Conservation (phyloP, 2,113 vertebrate species). For the Oenanthe oenanthe region DNA sequence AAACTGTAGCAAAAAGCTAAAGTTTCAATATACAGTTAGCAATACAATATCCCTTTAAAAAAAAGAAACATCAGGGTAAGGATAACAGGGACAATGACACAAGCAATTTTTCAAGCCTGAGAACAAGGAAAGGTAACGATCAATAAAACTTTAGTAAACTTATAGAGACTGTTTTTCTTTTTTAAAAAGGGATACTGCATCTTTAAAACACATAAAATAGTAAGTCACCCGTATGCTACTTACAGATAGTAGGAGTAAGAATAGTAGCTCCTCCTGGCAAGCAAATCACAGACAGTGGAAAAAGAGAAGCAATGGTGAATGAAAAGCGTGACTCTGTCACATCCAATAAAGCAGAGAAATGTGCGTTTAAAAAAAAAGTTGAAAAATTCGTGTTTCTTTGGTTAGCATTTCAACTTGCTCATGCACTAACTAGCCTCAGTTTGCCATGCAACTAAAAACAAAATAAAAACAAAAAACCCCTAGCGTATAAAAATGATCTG, state of each 20-base stretch:
- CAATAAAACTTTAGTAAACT: slow-evolving; percentile 23
- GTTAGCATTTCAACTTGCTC: slow-evolving; percentile 81
- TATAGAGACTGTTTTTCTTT: slow-evolving; percentile 60
- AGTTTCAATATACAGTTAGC: slow-evolving; percentile 66
- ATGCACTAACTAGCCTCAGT: slow-evolving; percentile 80
- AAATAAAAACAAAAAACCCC: slow-evolving; percentile 67
- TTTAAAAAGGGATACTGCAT: slow-evolving; percentile 99
- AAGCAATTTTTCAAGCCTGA: slow-evolving; percentile 26
- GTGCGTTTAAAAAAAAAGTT: slow-evolving; percentile 76
- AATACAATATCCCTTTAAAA: slow-evolving; percentile 84
- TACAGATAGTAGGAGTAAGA: slow-evolving; percentile 99
- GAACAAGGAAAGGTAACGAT: not conserved
- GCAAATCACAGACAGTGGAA: slow-evolving; percentile 99
- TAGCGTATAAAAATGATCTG: slow-evolving; percentile 75
- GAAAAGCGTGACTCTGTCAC: slow-evolving; percentile 92
- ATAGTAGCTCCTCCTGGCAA: slow-evolving; percentile 99
- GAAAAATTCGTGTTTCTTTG: slow-evolving; percentile 74
- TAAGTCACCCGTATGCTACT: slow-evolving; percentile 93
- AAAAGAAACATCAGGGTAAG: slow-evolving; percentile 57
- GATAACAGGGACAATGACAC: not conserved
- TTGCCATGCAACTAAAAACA: slow-evolving; percentile 86
- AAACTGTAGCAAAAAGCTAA: slow-evolving; percentile 58
- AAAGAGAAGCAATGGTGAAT: slow-evolving; percentile 98
- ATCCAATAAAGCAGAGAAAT: slow-evolving; percentile 91
- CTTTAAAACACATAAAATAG: slow-evolving; percentile 87